These are phyloP conservation scores for Ptychodera flava DNA, from an alignment of 35 echinoderm and acorn worm genomes.

Conservation along the genomic window DNA sequence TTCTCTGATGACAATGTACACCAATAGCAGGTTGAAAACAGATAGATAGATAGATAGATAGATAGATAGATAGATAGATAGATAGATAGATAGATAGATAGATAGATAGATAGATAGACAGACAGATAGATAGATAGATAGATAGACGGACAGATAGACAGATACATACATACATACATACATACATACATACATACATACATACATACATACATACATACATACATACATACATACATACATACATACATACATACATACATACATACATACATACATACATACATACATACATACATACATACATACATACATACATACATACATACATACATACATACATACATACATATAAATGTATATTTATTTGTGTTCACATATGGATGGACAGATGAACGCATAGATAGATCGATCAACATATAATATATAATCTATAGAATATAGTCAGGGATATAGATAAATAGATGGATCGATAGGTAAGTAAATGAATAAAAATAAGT, in stretches of 20 bases:
- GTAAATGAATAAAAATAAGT: not conserved
- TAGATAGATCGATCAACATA: not conserved
- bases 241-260: not conserved
- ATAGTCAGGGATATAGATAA: not conserved
- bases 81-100: not conserved
- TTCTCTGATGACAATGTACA: no score
- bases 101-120: not conserved
- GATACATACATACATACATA: not conserved
- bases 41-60: no score
- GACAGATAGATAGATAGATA: not conserved
- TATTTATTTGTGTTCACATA: not conserved
- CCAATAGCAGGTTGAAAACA: no score
- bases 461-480: not conserved
- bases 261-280: not conserved
- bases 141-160: not conserved
- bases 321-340: not conserved
- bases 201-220: not conserved
- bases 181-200: not conserved
- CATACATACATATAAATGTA: not conserved
- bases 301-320: not conserved
- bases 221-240: not conserved
- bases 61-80: not conserved
- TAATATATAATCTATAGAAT: no score
- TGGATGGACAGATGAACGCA: not conserved
- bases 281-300: not conserved